Percentiles rank a stretch among this genome's conserved stretches.
These are phyloP conservation scores for Rhyacophila evoluta DNA, from an alignment of 2,888 invertebrate species.

Conservation along the genomic window DNA sequence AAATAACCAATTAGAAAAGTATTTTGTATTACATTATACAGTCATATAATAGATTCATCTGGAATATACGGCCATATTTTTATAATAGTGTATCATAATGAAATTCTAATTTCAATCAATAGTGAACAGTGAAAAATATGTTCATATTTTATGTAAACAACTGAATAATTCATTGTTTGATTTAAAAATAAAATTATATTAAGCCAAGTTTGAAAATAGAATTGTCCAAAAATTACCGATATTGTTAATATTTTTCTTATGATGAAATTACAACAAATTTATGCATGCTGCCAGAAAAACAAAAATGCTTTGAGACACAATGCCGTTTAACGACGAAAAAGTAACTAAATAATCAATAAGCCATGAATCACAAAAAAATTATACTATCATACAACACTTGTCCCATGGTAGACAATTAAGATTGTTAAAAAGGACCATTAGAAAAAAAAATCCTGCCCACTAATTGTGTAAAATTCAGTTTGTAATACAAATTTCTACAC, in stretches of 20 bases:
- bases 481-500: conserved; percentile 1
- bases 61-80: no score
- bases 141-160: no score
- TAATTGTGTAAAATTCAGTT: no score
- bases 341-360: conserved; percentile 15
- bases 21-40: no score
- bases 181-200: no score
- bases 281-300: conserved; percentile 4
- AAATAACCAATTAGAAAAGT: neutral
- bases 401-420: neutral
- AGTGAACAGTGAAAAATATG: no score
- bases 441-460: neutral
- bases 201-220: no score
- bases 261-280: neutral
- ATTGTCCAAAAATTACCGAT: no score
- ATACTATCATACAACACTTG: neutral
- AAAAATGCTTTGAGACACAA: neutral
- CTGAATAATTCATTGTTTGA: no score
- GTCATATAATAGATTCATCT: neutral
- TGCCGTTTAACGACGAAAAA: conserved; percentile 1
- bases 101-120: no score
- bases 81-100: no score
- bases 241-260: neutral
- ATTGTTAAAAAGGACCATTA: neutral
- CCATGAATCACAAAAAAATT: neutral